Evolutionary conservation across 1,140 invertebrate species (phyloP).

Genomic region (Brachionus plicatilis): DNA sequence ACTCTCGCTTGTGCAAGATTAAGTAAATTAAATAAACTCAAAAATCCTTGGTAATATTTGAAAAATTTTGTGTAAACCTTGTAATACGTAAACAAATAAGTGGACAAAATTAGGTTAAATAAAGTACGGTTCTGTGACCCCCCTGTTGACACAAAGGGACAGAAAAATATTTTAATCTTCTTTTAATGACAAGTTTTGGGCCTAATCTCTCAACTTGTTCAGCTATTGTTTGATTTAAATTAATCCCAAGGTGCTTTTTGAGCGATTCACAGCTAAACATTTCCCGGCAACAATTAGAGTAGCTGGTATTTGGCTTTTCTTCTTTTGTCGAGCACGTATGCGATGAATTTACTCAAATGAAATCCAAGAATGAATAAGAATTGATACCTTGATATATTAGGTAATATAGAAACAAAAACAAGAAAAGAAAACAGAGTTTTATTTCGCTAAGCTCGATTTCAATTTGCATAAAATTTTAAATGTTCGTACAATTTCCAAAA

Average conservation of each 20-base stretch:
- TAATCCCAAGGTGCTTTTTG: neutral
- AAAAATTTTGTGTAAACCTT: neutral
- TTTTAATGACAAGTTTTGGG: neutral
- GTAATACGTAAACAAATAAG: neutral
- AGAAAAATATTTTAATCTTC: neutral
- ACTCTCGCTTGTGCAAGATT: neutral
- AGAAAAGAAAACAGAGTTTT: neutral
- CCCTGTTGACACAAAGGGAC: neutral
- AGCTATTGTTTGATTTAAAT: neutral
- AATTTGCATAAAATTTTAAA: slow-evolving; percentile 15
- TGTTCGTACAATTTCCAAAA: neutral
- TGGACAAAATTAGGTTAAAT: neutral
- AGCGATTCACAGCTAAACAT: neutral
- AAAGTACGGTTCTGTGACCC: neutral
- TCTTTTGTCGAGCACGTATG: neutral
- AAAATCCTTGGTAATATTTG: neutral
- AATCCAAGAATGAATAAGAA: neutral
- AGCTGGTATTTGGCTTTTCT: neutral
- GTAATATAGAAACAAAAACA: slow-evolving; percentile 25
- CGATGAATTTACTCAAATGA: neutral
- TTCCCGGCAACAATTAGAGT: neutral
- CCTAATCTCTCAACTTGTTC: neutral
- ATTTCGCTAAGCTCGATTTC: slow-evolving; percentile 7
- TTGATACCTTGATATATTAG: slow-evolving; percentile 28
- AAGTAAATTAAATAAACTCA: neutral